Evolutionary conservation across 2,888 invertebrate genomes (phyloP), one percentile per base, ranked within the genome.

Genomic region (Erannis defoliaria): DNA sequence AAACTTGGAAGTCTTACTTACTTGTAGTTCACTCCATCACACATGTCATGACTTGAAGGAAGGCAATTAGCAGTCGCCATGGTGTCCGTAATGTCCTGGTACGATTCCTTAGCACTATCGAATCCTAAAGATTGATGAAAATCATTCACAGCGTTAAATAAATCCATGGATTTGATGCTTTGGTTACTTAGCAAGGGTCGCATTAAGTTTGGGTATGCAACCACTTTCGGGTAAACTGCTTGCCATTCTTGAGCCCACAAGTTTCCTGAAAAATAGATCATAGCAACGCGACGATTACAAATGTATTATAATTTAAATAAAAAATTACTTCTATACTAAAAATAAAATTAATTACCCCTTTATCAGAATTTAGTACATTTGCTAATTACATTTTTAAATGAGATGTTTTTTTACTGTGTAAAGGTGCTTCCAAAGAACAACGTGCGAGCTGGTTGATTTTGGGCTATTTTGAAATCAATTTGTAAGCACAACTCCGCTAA

Each of bases 31-130:
- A 93, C 77, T 37, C 94, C 94, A 75, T 96, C 94, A 72, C 94
- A 94, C 89, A 96, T 95, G 73, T 96, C 96, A 93, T 95, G 95
- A 55, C 96, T 96, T 1, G 95, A 95, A 0, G 95, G 95, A 71
- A 95, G 93, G 68, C 96, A 96, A 54, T 95, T 93, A 0, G 95
- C 93, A 26, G 94, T 87, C 33, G 94, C 91, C 62, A 84, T 85
- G 0, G 95, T 95, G 68, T 95, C 95, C 61, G 89, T 92, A 19
- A 96, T 93, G 60, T 87, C 86, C 82, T 95, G 93, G 78, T 95
- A 96, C 0, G 94, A 90, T 62, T 94, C 90, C 1, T 92, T 91
- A 76, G 95, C 94, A 33, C 93, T 90, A n/a, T 92, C 88, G 59
- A 96, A 92, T 0, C 95, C 95, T 38, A 95, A 75, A 0, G 94